phyloP scores from a whole-genome alignment of 2,113 vertebrate genomes.

The Dipodomys stephensi region DNA sequence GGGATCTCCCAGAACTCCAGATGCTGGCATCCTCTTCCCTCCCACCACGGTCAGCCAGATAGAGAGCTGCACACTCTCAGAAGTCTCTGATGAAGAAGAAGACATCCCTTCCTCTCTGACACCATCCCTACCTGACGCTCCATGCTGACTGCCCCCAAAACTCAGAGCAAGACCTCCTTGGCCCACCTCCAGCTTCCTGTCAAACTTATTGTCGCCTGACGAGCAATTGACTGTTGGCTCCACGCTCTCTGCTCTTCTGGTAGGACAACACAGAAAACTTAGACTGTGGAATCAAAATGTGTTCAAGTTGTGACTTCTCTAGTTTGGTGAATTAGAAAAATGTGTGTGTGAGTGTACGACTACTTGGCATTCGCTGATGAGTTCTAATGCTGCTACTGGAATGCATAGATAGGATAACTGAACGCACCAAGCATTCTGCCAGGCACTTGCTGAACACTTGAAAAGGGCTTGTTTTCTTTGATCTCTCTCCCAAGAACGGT shows the following conservation, averaged over 20 bases:
- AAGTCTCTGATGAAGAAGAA: neutral
- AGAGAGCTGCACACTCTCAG: neutral
- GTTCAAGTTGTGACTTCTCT: neutral
- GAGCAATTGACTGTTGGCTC: neutral
- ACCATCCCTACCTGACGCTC: too few species aligned
- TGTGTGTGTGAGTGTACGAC: neutral
- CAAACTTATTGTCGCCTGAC: neutral
- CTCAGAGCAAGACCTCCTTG: neutral
- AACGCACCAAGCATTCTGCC: neutral
- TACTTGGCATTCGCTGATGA: neutral
- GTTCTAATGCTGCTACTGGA: neutral
- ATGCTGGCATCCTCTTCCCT: neutral
- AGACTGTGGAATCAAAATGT: neutral
- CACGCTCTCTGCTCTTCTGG: neutral
- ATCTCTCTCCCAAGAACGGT: neutral
- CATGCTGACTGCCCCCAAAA: neutral
- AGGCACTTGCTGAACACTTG: neutral
- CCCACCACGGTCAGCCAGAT: neutral
- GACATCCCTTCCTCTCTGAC: neutral
- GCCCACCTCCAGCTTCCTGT: neutral
- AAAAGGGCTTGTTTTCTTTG: neutral
- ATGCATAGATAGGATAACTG: neutral
- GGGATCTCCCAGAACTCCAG: neutral
- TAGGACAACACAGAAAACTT: neutral
- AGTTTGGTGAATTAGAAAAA: slow-evolving; percentile 13